These are phyloP conservation scores for Harpalus rufipes DNA, from an alignment of 2,888 invertebrate species.

Conservation along the genomic window DNA sequence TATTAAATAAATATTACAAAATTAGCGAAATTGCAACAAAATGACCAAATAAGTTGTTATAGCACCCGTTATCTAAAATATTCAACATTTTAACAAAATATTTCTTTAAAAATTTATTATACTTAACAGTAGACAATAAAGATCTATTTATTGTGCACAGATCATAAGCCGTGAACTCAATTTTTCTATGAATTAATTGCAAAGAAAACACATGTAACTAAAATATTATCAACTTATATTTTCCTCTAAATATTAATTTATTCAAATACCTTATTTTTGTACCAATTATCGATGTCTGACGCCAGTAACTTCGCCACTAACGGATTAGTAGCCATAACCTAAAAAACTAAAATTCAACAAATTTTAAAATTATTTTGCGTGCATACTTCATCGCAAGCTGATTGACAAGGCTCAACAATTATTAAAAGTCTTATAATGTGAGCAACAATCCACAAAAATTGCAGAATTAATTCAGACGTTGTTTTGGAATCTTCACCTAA, in stretches of 20 bases:
- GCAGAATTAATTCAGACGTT: conserved; percentile 29
- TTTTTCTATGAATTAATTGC: conserved; percentile 54
- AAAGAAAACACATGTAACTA: conserved; percentile 60
- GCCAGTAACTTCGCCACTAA: conserved; percentile 55
- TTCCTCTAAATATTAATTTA: not conserved
- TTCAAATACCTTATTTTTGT: conserved; percentile 53
- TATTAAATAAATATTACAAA: no score
- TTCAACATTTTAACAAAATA: not conserved
- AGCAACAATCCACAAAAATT: conserved; percentile 56
- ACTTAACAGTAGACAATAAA: conserved; percentile 58
- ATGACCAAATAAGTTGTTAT: conserved; percentile 48
- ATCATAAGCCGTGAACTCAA: conserved; percentile 59
- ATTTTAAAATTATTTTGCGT: not conserved
- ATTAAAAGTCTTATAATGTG: conserved; percentile 53
- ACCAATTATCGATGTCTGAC: conserved; percentile 35
- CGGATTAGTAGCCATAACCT: conserved; percentile 51
- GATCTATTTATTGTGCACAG: conserved; percentile 58
- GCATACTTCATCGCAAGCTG: conserved; percentile 39
- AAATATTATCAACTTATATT: conserved; percentile 5
- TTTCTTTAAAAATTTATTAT: not conserved
- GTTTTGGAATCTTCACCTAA: conserved; percentile 26
- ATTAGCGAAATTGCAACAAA: conserved; percentile 44
- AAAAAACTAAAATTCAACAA: conserved; percentile 14
- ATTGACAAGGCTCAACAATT: conserved; percentile 58
- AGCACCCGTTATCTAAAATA: conserved; percentile 41